Conservation (phyloP, 92 coral and sea anemone genomes). For the Parazoanthus atlanticus region DNA sequence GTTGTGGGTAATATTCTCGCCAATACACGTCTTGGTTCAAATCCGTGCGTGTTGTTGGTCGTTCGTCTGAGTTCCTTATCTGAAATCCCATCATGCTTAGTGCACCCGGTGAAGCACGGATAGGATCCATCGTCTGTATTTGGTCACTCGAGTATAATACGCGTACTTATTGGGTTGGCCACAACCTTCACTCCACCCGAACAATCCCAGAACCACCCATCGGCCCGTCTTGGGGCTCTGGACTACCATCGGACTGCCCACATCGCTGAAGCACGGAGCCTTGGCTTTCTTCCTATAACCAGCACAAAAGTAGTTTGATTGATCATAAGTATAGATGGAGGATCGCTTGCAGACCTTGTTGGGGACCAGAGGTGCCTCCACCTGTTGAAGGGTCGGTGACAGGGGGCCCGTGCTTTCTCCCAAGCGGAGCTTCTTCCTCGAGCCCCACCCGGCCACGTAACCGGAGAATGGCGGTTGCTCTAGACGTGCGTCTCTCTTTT, state of each 20-base stretch:
- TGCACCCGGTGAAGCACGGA: slow-evolving; percentile 51
- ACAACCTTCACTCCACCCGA: slow-evolving; percentile 93
- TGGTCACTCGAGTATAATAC: slow-evolving; percentile 83
- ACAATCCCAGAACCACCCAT: slow-evolving; percentile 88
- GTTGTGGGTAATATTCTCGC: background rate
- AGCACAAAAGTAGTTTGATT: slow-evolving; percentile 72
- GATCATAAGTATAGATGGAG: slow-evolving; percentile 64
- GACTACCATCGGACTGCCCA: slow-evolving; percentile 87
- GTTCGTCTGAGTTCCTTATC: background rate
- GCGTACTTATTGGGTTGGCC: slow-evolving; percentile 82
- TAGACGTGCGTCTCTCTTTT: slow-evolving; percentile 66
- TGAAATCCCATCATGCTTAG: slow-evolving; percentile 1
- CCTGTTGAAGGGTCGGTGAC: slow-evolving; percentile 73
- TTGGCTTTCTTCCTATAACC: slow-evolving; percentile 75
- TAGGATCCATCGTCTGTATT: slow-evolving; percentile 80
- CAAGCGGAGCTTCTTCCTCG: slow-evolving; percentile 61
- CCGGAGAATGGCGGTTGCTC: slow-evolving; percentile 78
- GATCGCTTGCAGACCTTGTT: slow-evolving; percentile 76
- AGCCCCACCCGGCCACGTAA: slow-evolving; percentile 91
- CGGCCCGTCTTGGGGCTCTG: slow-evolving; percentile 82
- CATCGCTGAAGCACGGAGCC: slow-evolving; percentile 82
- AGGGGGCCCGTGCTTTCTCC: slow-evolving; percentile 73
- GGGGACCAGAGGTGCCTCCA: slow-evolving; percentile 77
- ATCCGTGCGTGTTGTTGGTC: background rate
- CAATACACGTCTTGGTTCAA: background rate